These are phyloP conservation scores for Acanthochromis polyacanthus DNA, from an alignment of 2,113 vertebrate genomes.

Conservation along the genomic window DNA sequence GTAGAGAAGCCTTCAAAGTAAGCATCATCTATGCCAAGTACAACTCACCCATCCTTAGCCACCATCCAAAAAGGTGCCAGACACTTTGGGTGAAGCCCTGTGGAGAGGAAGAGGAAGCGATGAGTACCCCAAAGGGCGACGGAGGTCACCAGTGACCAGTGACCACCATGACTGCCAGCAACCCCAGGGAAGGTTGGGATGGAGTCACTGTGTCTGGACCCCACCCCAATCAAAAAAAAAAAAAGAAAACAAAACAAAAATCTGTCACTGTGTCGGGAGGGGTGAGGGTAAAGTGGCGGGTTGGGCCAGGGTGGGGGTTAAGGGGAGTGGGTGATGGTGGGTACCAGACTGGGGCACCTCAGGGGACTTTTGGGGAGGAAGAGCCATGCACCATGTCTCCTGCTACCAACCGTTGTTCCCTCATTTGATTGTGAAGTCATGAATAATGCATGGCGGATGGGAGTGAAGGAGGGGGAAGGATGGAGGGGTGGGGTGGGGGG, in stretches of 20 bases:
- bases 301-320: slow-evolving; percentile 81
- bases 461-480: slow-evolving; percentile 67
- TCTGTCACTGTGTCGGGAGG: slow-evolving; percentile 61
- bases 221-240: slow-evolving; percentile 41
- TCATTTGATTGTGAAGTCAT: slow-evolving; percentile 96
- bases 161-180: slow-evolving; percentile 72
- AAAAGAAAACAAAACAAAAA: slow-evolving; percentile 40
- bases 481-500: slow-evolving; percentile 52
- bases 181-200: slow-evolving; percentile 69
- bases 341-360: slow-evolving; percentile 94
- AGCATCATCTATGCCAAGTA: slow-evolving; percentile 4
- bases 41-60: slow-evolving; percentile 31
- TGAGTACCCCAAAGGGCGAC: slow-evolving; percentile 71
- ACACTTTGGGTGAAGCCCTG: slow-evolving; percentile 59
- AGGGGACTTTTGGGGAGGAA: slow-evolving; percentile 97
- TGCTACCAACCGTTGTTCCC: slow-evolving; percentile 94
- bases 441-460: slow-evolving; percentile 96
- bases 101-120: slow-evolving; percentile 73
- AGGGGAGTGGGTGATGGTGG: slow-evolving; percentile 84
- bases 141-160: slow-evolving; percentile 74
- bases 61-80: slow-evolving; percentile 63
- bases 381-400: slow-evolving; percentile 90
- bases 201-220: slow-evolving; percentile 73
- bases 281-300: slow-evolving; percentile 81
- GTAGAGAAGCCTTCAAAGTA: slow-evolving; percentile 5